Percentiles rank a stretch among this genome's conserved stretches.
phyloP scores from a whole-genome alignment of 2,113 vertebrate genomes.

The Erythrocercus mccallii region DNA sequence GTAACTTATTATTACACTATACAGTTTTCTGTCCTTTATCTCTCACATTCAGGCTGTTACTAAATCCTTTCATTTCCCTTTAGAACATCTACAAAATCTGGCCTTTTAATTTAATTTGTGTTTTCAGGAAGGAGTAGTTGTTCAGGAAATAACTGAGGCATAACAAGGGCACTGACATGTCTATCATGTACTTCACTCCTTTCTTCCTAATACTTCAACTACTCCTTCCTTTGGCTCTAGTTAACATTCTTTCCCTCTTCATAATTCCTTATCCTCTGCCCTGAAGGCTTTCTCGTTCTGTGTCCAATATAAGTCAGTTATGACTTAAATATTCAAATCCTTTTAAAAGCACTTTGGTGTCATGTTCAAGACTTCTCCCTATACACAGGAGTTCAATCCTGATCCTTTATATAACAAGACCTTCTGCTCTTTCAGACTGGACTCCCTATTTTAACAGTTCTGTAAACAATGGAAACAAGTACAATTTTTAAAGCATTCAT shows the following conservation, averaged over 20 bases:
- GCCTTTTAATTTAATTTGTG: conserved; percentile 1
- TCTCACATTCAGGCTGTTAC: neutral
- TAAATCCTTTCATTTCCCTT: conserved; percentile 6
- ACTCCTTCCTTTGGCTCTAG: neutral
- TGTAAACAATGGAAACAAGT: neutral
- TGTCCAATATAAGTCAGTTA: neutral
- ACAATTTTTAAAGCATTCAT: neutral
- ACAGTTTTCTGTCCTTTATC: conserved; percentile 6
- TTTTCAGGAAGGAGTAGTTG: neutral
- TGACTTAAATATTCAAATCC: neutral
- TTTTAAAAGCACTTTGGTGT: neutral
- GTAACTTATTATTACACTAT: conserved; percentile 6
- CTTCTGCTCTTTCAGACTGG: neutral
- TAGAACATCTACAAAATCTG: conserved; percentile 22
- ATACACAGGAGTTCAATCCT: neutral
- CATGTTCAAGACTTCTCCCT: neutral
- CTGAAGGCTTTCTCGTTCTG: neutral
- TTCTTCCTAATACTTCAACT: neutral
- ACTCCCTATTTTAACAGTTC: neutral
- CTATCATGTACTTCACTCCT: neutral
- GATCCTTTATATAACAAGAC: neutral
- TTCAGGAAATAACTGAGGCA: conserved; percentile 10
- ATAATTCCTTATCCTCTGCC: neutral
- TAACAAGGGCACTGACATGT: neutral
- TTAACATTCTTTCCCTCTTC: neutral